Percentiles rank a stretch among this genome's conserved stretches.
These are phyloP conservation scores for Gephyroberyx darwinii DNA, from an alignment of 2,797 vertebrate species.

Conservation along the genomic window DNA sequence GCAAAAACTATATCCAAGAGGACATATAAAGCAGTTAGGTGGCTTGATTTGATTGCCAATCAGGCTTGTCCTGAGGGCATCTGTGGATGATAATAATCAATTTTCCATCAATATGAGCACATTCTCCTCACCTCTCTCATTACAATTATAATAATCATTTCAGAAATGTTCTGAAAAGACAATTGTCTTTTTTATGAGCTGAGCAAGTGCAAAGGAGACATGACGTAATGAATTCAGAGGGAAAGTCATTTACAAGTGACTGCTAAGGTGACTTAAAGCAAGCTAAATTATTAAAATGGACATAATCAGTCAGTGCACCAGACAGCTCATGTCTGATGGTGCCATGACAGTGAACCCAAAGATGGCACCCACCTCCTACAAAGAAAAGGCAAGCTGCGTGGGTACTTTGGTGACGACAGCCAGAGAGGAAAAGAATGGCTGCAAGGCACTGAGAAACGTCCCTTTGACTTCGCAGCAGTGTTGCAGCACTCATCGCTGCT, in stretches of 20 bases:
- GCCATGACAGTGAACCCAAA: constrained; percentile 21
- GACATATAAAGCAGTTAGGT: constrained; percentile 18
- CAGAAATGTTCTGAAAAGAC: constrained; percentile 39
- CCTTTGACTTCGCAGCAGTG: constrained; percentile 31
- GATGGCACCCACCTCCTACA: constrained; percentile 29
- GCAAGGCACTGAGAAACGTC: constrained; percentile 40
- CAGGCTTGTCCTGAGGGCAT: constrained; percentile 42
- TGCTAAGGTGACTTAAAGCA: constrained; percentile 64
- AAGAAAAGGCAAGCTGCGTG: constrained; percentile 23
- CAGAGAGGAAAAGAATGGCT: constrained; percentile 22
- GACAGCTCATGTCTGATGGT: constrained; percentile 38
- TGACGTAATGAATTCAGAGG: constrained; percentile 49
- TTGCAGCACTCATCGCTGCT: constrained; percentile 44
- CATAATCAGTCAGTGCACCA: constrained; percentile 45
- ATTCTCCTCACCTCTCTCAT: constrained; percentile 22
- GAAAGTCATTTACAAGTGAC: constrained; percentile 57
- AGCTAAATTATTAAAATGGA: constrained; percentile 64
- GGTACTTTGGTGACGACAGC: constrained; percentile 18
- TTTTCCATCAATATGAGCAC: constrained; percentile 29
- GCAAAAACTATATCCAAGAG: background rate
- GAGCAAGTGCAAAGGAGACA: constrained; percentile 37
- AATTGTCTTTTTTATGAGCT: constrained; percentile 52
- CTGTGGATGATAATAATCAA: constrained; percentile 31
- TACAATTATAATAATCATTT: constrained; percentile 29
- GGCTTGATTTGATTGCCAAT: constrained; percentile 24